A percentile compares a stretch with the other conserved stretches of the same genome.
These are phyloP conservation scores for Himalopsyche tibetana DNA, from an alignment of 2,888 invertebrate species.

Conservation along the genomic window DNA sequence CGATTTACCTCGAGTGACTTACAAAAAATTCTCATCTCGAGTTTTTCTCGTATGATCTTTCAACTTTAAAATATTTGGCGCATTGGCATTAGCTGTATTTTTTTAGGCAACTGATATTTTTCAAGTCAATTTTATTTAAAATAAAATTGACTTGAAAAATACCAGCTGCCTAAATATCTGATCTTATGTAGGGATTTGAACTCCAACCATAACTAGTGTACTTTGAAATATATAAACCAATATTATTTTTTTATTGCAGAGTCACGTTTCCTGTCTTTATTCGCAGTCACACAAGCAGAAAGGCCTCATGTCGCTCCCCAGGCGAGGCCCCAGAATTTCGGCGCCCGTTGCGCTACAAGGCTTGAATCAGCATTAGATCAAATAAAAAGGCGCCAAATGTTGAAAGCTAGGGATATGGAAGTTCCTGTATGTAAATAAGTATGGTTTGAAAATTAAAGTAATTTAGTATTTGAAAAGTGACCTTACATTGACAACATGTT, in stretches of 20 bases:
- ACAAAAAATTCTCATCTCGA: too few species aligned
- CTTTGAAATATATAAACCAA: neutral
- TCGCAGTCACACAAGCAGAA: conserved; percentile 68
- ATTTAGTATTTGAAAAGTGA: too few species aligned
- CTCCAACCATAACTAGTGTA: neutral
- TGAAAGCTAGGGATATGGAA: conserved; percentile 75
- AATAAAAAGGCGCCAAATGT: conserved; percentile 78
- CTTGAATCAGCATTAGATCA: conserved; percentile 83
- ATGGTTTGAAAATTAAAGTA: neutral
- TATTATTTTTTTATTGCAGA: conserved; percentile 68
- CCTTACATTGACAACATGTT: too few species aligned
- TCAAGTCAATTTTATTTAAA: too few species aligned
- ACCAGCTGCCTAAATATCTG: too few species aligned
- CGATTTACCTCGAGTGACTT: too few species aligned
- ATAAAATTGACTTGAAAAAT: too few species aligned
- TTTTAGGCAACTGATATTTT: too few species aligned
- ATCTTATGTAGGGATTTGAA: too few species aligned
- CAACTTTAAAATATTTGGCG: too few species aligned
- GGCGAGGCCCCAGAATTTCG: conserved; percentile 65
- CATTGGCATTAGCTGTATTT: too few species aligned
- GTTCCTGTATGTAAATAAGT: conserved; percentile 70
- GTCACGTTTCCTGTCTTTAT: conserved; percentile 73
- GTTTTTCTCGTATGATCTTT: too few species aligned
- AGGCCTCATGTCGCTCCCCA: conserved; percentile 36
- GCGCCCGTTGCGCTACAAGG: conserved; percentile 79